Conservation (phyloP, 2,888 invertebrate species). For the Eupithecia pulchellata region DNA sequence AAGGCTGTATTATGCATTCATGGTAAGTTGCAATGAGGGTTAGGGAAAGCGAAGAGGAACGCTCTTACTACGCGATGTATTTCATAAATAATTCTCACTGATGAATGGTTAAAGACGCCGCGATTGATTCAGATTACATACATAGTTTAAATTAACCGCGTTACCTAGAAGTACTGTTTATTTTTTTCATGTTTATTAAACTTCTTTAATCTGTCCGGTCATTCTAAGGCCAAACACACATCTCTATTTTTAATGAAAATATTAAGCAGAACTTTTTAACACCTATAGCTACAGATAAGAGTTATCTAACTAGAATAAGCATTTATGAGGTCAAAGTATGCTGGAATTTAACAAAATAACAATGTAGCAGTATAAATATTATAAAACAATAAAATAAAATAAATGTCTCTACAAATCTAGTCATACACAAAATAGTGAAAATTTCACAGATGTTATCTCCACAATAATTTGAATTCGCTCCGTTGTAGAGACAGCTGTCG, state of each 20-base stretch:
- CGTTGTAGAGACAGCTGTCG: slow-evolving; percentile 65
- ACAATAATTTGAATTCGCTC: slow-evolving; percentile 64
- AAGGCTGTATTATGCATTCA: slow-evolving; percentile 41
- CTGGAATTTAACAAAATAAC: neutral
- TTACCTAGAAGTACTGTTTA: neutral
- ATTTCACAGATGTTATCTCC: slow-evolving; percentile 52
- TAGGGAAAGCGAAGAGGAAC: neutral
- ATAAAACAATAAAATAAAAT: neutral
- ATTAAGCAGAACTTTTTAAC: neutral
- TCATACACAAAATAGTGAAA: slow-evolving; percentile 50
- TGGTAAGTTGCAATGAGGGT: slow-evolving; percentile 32
- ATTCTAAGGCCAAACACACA: too few species aligned
- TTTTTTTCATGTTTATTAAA: neutral
- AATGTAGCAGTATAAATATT: neutral
- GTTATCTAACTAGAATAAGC: neutral
- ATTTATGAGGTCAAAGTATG: neutral
- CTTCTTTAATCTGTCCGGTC: neutral
- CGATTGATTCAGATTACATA: neutral
- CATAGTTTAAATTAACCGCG: neutral
- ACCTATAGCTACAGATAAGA: neutral
- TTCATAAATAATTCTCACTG: neutral
- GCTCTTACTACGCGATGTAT: neutral
- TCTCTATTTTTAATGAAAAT: neutral
- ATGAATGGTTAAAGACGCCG: neutral
- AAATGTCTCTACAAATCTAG: slow-evolving; percentile 15